These are phyloP conservation scores for Aphis craccivora DNA, from an alignment of 1,140 invertebrate species.

Conservation along the genomic window DNA sequence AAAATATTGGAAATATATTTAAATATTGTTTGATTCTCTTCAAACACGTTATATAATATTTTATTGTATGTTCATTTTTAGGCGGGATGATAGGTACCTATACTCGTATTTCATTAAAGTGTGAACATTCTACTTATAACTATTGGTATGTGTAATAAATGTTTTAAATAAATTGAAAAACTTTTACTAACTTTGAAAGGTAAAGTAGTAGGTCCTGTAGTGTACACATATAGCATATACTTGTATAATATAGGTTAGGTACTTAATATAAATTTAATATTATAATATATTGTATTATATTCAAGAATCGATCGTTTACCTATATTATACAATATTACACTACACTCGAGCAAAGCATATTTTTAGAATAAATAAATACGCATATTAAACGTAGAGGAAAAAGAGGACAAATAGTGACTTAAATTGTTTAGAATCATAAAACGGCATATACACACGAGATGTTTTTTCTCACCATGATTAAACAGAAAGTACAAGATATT, in stretches of 20 bases:
- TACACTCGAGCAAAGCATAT: no score
- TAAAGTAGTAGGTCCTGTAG: neutral
- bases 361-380: no score
- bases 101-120: neutral
- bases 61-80: neutral
- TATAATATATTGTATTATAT: neutral
- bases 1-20: neutral
- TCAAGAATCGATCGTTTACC: neutral
- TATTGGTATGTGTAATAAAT: neutral
- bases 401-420: no score
- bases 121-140: neutral
- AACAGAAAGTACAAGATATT: no score
- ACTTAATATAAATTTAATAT: neutral
- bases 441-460: no score
- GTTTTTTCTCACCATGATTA: no score
- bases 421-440: no score
- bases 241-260: neutral
- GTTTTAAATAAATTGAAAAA: neutral
- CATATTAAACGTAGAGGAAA: no score
- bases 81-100: neutral
- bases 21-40: neutral
- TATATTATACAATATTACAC: neutral
- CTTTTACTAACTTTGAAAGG: neutral
- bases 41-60: neutral
- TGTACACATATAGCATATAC: neutral